Base-by-base conservation (phyloP, 2,113 vertebrate genomes). In the Danionella cerebrum region DNA sequence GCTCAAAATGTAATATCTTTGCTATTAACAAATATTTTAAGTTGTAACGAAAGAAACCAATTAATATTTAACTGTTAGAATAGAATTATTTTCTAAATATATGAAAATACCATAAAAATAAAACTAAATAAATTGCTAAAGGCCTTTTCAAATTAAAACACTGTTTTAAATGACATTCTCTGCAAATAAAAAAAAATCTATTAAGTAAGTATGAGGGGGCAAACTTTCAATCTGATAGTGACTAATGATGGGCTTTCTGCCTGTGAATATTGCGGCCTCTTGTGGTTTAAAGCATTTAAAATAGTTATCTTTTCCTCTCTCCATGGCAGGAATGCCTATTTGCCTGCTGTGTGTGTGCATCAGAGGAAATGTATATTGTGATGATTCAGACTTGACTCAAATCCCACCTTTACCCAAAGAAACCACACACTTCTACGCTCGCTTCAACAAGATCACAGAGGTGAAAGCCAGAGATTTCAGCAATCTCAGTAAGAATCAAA, bases 311-410 rank as follows among this genome's bases (percentile, higher is more conserved):
- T 5, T 67, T 12, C 33, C 21, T 70, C 24, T 57, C 22, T 25
- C 27, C 19, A n/a, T n/a, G 70, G 21, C 78, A 93, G 92, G 68
- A 3, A 82, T 88, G 78, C 87, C 90, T 38, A 88, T 88, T 53
- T 93, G 92, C 68, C 78, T 84, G 55, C 70, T 88, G 27, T 93
- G 90, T 35, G 82, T 89, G 29, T 94, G 90, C 67, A 79, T 92
- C 0, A 74, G 88, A 27, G 87, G 82, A 42, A 94, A 89, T 0
- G 87, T 91, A 19, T 93, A 93, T 82, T 92, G 90, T 1, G 89
- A 93, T 0, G 89, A 92, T 1, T 14, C 80, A 0, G 65, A 79
- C 31, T 79, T 93, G 33, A 80, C 87, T 27, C 68, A 33, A 36
- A 77, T 90, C 9, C 91, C 90, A 0, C 79, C 63, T 1, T 85